These are phyloP conservation scores for Deilephila porcellus DNA, from an alignment of 2,888 invertebrate genomes.

Conservation along the genomic window DNA sequence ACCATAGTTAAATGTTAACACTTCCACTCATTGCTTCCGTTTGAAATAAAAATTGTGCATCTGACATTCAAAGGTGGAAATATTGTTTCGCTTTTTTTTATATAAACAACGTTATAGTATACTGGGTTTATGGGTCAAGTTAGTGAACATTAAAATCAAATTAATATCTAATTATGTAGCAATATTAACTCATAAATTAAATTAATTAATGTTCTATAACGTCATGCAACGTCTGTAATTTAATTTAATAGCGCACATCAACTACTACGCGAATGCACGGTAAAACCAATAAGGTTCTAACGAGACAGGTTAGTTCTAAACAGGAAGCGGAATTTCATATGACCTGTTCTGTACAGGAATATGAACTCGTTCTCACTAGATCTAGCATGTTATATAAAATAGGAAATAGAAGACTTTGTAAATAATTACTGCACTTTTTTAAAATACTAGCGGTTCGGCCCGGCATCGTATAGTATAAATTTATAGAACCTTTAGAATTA, in stretches of 20 bases:
- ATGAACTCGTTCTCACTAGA: constrained; percentile 41
- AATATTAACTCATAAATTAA: neutral
- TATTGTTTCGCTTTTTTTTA: neutral
- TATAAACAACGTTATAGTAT: no score
- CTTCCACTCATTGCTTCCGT: constrained; percentile 3
- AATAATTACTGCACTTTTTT: neutral
- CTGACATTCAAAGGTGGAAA: neutral
- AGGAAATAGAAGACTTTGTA: neutral
- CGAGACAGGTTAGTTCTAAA: constrained; percentile 43
- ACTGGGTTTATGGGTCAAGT: no score
- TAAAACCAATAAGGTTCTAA: constrained; percentile 34
- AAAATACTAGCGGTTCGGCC: neutral
- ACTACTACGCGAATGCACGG: neutral
- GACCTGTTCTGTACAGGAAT: constrained; percentile 40
- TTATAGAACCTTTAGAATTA: no score
- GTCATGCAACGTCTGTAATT: neutral
- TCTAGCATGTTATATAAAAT: constrained; percentile 20
- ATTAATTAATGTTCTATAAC: neutral
- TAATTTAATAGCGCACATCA: neutral
- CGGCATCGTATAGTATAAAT: no score
- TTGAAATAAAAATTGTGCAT: constrained; percentile 7
- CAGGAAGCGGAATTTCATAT: constrained; percentile 59
- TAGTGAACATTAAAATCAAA: no score
- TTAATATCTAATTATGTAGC: neutral
- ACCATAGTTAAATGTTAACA: neutral